A percentile compares a stretch with the other conserved stretches of the same genome.
These are phyloP conservation scores for Scaptomyza flava DNA, from an alignment of 2,888 invertebrate genomes.

Conservation along the genomic window DNA sequence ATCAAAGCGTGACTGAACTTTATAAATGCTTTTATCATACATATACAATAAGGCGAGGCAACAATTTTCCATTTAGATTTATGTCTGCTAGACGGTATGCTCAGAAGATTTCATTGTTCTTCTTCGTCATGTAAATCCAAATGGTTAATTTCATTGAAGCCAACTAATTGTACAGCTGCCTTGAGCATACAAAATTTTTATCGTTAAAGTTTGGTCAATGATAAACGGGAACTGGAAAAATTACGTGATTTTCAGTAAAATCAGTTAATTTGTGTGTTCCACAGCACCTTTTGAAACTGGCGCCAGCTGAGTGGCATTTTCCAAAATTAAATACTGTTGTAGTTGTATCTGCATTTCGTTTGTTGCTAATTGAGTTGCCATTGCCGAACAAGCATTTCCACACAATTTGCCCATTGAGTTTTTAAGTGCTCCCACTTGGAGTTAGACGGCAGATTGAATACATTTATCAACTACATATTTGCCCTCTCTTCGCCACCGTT, in stretches of 20 bases:
- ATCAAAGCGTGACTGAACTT: conserved; percentile 71
- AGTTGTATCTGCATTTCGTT: conserved; percentile 11
- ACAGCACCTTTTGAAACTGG: conserved; percentile 2
- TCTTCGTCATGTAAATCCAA: conserved; percentile 33
- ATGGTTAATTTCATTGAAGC: conserved; percentile 56
- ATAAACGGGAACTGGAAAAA: not conserved
- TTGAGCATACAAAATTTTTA: conserved; percentile 53
- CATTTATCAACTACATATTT: conserved; percentile 5
- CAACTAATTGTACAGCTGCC: conserved; percentile 38
- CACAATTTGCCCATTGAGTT: conserved; percentile 40
- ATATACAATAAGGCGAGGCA: not conserved
- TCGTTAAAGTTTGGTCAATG: not conserved
- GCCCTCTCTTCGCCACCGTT: not conserved
- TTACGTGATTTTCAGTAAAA: conserved; percentile 3
- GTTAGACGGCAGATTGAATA: conserved; percentile 40
- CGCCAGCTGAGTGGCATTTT: conserved; percentile 9
- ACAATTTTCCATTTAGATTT: conserved; percentile 13
- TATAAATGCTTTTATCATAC: conserved; percentile 41
- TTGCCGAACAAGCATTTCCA: conserved; percentile 41
- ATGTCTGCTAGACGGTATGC: not conserved
- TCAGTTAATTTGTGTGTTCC: not conserved
- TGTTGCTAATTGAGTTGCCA: conserved; percentile 47
- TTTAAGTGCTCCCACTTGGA: conserved; percentile 36
- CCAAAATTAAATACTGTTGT: not conserved
- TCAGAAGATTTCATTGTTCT: conserved; percentile 4